Evolutionary conservation across 2,113 vertebrate species (phyloP).

Genomic region (Odontophorus gujanensis): DNA sequence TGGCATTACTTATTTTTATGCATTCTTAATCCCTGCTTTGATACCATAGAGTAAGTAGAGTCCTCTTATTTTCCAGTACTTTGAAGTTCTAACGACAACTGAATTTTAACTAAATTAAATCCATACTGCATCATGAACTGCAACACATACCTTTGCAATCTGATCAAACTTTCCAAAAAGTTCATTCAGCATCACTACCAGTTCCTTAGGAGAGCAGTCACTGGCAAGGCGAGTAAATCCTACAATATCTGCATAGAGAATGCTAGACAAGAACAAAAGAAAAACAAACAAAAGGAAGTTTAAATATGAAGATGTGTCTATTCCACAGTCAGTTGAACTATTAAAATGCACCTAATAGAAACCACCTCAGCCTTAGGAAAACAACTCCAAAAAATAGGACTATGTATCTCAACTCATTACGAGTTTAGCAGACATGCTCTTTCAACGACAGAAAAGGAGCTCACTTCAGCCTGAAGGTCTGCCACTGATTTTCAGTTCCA

Average conservation of each 20-base stretch:
- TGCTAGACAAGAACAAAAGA: conserved; percentile 76
- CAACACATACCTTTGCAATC: conserved; percentile 91
- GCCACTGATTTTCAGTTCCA: background rate
- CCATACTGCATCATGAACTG: background rate
- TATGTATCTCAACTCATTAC: background rate
- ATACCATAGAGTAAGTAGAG: background rate
- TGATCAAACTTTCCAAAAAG: conserved; percentile 99
- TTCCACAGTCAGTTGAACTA: background rate
- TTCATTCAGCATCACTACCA: conserved; percentile 97
- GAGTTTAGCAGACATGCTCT: rapidly evolving
- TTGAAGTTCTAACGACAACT: background rate
- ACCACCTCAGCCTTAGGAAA: background rate
- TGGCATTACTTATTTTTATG: background rate
- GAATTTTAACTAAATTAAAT: background rate
- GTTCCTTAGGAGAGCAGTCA: conserved; percentile 96
- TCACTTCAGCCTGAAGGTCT: background rate
- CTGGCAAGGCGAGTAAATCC: conserved; percentile 96
- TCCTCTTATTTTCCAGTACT: background rate
- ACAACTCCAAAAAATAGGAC: background rate
- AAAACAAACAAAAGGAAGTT: background rate
- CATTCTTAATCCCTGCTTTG: background rate
- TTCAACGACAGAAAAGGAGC: background rate
- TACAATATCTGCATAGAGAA: conserved; percentile 97
- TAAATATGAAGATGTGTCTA: rapidly evolving
- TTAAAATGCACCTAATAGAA: background rate